Conservation (phyloP, 2,888 invertebrate species). For the Pseudococcus longispinus region DNA sequence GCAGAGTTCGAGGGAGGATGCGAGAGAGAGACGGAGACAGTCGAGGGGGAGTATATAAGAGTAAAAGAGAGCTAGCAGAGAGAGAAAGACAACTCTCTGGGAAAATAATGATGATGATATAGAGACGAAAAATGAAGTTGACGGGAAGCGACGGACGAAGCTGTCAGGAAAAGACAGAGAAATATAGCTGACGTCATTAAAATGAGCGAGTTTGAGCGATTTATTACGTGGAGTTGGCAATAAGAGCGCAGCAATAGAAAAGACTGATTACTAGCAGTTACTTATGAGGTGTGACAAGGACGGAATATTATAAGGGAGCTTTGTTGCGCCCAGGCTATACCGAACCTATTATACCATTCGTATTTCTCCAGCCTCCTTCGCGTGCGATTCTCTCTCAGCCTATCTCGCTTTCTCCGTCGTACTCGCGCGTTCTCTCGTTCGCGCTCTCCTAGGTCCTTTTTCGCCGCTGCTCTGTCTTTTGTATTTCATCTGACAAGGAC, state of each 20-base stretch:
- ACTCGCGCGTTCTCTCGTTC: not conserved
- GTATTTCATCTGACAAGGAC: slow-evolving; percentile 57
- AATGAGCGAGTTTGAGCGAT: slow-evolving; percentile 57
- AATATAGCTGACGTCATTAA: slow-evolving; percentile 57
- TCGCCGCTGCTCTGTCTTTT: slow-evolving; percentile 45
- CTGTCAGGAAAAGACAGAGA: slow-evolving; percentile 57
- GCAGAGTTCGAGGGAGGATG: not conserved
- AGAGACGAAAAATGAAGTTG: slow-evolving; percentile 57
- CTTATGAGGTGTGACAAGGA: slow-evolving; percentile 57
- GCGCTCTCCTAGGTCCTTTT: slow-evolving; percentile 49
- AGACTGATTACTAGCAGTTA: slow-evolving; percentile 56
- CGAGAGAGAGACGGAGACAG: not conserved
- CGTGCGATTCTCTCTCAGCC: not conserved
- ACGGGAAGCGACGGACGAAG: slow-evolving; percentile 56
- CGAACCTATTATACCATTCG: slow-evolving; percentile 48
- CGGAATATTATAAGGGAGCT: slow-evolving; percentile 56
- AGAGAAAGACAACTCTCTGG: not conserved
- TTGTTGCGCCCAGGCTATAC: slow-evolving; percentile 54
- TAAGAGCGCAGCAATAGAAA: slow-evolving; percentile 57
- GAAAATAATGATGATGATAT: slow-evolving; percentile 54
- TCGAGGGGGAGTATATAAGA: not conserved
- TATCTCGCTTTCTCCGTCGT: not conserved
- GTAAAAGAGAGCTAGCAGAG: not conserved
- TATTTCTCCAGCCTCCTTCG: slow-evolving; percentile 50
- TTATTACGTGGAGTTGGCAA: slow-evolving; percentile 56